Percentiles rank a stretch among this genome's conserved stretches.
These are phyloP conservation scores for Melitaea cinxia DNA, from an alignment of 1,140 invertebrate genomes.

Conservation along the genomic window DNA sequence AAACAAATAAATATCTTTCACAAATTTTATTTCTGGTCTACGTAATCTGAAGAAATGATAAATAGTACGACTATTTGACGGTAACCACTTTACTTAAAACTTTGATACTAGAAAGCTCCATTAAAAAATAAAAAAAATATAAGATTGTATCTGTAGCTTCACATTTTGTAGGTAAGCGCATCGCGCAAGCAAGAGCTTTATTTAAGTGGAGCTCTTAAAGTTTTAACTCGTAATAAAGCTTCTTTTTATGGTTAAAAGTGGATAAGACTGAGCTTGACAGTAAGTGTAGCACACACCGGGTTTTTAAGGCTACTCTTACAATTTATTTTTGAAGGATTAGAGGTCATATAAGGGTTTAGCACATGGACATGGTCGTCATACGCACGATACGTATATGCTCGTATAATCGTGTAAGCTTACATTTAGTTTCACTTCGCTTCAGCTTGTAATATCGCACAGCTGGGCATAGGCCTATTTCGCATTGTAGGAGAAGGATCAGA, in stretches of 20 bases:
- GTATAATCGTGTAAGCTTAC: too few species aligned
- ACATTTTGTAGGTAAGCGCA: conserved; percentile 26
- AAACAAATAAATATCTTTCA: too few species aligned
- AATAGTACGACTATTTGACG: neutral
- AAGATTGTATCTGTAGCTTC: conserved; percentile 23
- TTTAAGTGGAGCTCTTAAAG: conserved; percentile 36
- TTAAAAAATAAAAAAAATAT: conserved; percentile 16
- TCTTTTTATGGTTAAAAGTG: conserved; percentile 34
- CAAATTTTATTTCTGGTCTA: too few species aligned
- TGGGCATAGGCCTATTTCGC: too few species aligned
- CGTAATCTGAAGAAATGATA: neutral
- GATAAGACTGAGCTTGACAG: conserved; percentile 31
- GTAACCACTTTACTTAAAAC: conserved; percentile 9
- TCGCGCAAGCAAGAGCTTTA: conserved; percentile 30
- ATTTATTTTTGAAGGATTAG: neutral
- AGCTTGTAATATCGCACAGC: too few species aligned
- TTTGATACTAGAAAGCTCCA: neutral
- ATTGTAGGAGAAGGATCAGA: too few species aligned
- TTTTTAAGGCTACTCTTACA: conserved; percentile 6
- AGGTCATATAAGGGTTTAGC: neutral
- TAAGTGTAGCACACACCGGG: conserved; percentile 19
- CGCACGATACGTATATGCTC: too few species aligned
- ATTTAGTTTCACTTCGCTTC: too few species aligned
- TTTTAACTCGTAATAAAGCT: conserved; percentile 38
- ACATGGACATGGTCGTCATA: too few species aligned